Conservation (phyloP, 1,140 invertebrate species). For the Drosophila sucinea region DNA sequence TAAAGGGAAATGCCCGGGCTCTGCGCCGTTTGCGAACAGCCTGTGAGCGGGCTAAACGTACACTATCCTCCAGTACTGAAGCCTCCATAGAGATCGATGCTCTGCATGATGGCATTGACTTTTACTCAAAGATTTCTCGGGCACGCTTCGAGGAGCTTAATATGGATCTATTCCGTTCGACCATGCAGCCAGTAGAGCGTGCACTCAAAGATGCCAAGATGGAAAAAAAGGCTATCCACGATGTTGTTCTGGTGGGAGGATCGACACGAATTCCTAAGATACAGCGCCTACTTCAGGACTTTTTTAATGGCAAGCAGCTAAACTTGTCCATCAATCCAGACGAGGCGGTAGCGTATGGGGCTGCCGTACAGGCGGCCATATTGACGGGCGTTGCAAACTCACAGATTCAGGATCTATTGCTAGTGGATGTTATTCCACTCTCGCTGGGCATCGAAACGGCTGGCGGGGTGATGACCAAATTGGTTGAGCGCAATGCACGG, state of each 20-base stretch:
- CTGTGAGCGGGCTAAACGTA: conserved; percentile 89
- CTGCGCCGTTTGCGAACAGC: conserved; percentile 90
- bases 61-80: conserved; percentile 87
- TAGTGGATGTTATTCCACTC: conserved; percentile 89
- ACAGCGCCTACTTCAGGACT: conserved; percentile 87
- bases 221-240: conserved; percentile 88
- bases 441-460: conserved; percentile 89
- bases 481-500: conserved; percentile 87
- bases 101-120: conserved; percentile 91
- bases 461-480: conserved; percentile 87
- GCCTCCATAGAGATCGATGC: conserved; percentile 90
- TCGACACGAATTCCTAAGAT: conserved; percentile 88
- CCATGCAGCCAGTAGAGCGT: conserved; percentile 89
- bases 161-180: conserved; percentile 90
- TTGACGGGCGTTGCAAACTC: conserved; percentile 88
- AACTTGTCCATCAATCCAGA: conserved; percentile 92
- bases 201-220: conserved; percentile 90
- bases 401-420: conserved; percentile 89
- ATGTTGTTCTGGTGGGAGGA: conserved; percentile 87
- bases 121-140: conserved; percentile 92
- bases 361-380: conserved; percentile 91
- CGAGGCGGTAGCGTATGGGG: conserved; percentile 89
- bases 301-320: conserved; percentile 87
- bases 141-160: conserved; percentile 94
- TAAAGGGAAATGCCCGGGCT: conserved; percentile 89